Conservation (phyloP, 1,140 invertebrate species). For the Oreohelix idahoensis region DNA sequence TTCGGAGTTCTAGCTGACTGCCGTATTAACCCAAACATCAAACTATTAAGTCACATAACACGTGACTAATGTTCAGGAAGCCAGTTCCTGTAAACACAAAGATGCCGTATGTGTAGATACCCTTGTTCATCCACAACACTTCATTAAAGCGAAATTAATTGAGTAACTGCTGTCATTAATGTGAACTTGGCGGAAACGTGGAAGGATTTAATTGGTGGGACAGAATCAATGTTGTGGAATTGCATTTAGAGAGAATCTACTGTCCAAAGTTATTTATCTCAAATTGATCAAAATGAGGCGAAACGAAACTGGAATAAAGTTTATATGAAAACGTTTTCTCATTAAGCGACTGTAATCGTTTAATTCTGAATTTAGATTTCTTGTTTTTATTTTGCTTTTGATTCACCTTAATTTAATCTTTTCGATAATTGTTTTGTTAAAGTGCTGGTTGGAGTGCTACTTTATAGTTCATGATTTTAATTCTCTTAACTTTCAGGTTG, state of each 20-base stretch:
- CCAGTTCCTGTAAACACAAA: background rate
- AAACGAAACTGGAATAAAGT: background rate
- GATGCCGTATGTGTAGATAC: background rate
- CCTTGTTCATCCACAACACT: background rate
- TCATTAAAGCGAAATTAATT: conserved; percentile 13
- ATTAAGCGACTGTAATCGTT: background rate
- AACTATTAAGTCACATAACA: background rate
- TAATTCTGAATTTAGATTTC: background rate
- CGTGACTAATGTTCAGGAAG: background rate
- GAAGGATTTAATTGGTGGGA: background rate
- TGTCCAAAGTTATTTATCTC: background rate
- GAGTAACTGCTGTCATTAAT: background rate
- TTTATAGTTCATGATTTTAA: background rate
- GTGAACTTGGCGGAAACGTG: background rate
- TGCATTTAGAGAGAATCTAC: background rate
- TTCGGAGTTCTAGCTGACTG: background rate
- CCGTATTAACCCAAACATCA: background rate
- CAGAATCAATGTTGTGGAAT: background rate
- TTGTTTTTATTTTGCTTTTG: background rate
- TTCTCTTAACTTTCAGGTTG: background rate
- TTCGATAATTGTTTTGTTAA: background rate
- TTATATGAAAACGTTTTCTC: conserved; percentile 15
- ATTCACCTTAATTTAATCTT: background rate
- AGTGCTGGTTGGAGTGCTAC: background rate
- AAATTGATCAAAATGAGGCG: conserved; percentile 8